phyloP scores from a whole-genome alignment of 2,113 vertebrate genomes.

The Tachuris rubrigastra region DNA sequence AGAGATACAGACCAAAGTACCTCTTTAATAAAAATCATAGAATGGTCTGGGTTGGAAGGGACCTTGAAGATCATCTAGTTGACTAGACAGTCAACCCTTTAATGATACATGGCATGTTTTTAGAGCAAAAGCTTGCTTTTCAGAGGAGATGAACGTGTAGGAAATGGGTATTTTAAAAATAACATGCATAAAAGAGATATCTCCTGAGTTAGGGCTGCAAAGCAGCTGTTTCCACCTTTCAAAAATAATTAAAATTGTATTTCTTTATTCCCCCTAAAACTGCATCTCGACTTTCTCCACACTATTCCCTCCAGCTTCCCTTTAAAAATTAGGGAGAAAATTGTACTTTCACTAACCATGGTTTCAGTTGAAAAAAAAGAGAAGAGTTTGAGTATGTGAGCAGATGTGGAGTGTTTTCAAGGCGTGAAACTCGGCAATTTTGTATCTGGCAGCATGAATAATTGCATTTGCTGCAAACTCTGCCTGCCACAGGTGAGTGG shows the following conservation, averaged over 20 bases:
- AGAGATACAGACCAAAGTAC: not conserved
- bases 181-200: not conserved
- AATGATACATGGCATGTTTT: not conserved
- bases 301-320: not conserved
- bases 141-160: not conserved
- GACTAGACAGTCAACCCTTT: not conserved
- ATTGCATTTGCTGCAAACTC: not conserved
- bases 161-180: not conserved
- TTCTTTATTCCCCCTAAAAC: not conserved
- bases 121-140: not conserved
- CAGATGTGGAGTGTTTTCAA: not conserved
- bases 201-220: not conserved
- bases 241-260: not conserved
- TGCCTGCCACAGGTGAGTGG: rapidly evolving
- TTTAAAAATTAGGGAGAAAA: not conserved
- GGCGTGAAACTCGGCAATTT: not conserved
- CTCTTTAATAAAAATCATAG: not conserved
- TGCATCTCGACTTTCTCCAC: not conserved
- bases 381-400: not conserved
- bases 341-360: not conserved
- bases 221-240: not conserved
- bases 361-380: not conserved
- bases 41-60: not conserved
- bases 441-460: not conserved
- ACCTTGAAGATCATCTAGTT: not conserved